A percentile compares a stretch with the other conserved stretches of the same genome.
Evolutionary conservation across 2,113 vertebrate genomes (phyloP).

Genomic region (Poeciliopsis retropinna): DNA sequence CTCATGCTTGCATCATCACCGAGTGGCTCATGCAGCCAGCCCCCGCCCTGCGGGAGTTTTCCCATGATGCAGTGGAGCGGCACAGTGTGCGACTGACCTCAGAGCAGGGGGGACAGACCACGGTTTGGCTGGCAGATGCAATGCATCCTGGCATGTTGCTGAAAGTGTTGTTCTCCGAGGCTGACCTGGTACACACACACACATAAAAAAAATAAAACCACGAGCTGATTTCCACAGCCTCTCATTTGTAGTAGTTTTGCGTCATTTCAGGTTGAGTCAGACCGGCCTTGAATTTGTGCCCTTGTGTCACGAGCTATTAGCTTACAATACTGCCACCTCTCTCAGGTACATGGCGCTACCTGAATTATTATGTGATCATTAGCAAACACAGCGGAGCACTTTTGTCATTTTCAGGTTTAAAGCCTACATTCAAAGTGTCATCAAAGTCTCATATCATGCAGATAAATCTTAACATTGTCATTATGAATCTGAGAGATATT

Average conservation of each 20-base stretch:
- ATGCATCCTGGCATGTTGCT: slow-evolving; percentile 71
- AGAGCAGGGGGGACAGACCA: slow-evolving; percentile 38
- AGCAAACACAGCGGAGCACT: slow-evolving; percentile 51
- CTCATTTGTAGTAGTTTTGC: slow-evolving; percentile 35
- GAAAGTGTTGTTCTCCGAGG: slow-evolving; percentile 69
- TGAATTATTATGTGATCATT: slow-evolving; percentile 50
- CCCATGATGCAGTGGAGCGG: slow-evolving; percentile 65
- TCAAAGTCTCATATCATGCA: slow-evolving; percentile 55
- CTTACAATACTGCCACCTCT: slow-evolving; percentile 18
- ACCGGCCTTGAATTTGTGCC: slow-evolving; percentile 31
- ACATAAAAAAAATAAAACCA: slow-evolving; percentile 6
- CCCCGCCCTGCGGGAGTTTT: slow-evolving; percentile 56
- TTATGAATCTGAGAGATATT: slow-evolving; percentile 58
- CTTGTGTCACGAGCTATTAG: slow-evolving; percentile 34
- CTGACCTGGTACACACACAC: slow-evolving; percentile 37
- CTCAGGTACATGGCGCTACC: slow-evolving; percentile 22
- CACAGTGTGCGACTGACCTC: slow-evolving; percentile 67
- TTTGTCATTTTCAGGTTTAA: slow-evolving; percentile 55
- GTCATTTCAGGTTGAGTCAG: slow-evolving; percentile 38
- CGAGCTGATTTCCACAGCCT: slow-evolving; percentile 14
- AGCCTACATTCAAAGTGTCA: slow-evolving; percentile 45
- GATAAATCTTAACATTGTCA: slow-evolving; percentile 53
- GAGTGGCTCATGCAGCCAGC: slow-evolving; percentile 49
- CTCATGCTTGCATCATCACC: slow-evolving; percentile 58
- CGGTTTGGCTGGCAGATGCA: slow-evolving; percentile 60